Conservation (phyloP, 2,113 vertebrate genomes). For the Pontoporia blainvillei region DNA sequence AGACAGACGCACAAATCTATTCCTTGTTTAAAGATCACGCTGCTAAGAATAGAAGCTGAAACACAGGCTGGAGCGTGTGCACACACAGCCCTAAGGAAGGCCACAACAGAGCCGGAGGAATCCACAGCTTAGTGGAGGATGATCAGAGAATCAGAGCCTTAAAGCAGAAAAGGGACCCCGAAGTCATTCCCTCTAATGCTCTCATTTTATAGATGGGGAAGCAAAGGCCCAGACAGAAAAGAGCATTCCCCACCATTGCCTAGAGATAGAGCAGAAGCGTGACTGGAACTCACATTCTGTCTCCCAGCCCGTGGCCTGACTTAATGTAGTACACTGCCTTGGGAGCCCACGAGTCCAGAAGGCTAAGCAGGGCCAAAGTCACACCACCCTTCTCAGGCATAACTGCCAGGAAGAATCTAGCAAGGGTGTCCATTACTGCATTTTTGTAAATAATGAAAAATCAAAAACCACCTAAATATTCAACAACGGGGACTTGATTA, state of each 20-base stretch:
- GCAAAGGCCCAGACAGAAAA: background rate
- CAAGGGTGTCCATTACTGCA: background rate
- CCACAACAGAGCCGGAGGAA: background rate
- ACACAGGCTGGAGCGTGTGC: slow-evolving; percentile 42
- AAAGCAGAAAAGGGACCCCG: background rate
- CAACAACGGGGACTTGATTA: background rate
- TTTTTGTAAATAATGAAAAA: background rate
- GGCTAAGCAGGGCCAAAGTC: background rate
- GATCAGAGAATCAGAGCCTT: background rate
- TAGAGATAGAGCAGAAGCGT: background rate
- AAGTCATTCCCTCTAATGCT: background rate
- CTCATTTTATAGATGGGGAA: background rate
- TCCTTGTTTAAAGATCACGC: slow-evolving; percentile 74
- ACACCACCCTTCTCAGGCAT: background rate
- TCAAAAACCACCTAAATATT: background rate
- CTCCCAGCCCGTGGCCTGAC: background rate
- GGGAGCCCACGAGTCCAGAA: background rate
- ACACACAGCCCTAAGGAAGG: slow-evolving; percentile 44
- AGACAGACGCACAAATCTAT: slow-evolving; percentile 72
- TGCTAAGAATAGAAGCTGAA: slow-evolving; percentile 76
- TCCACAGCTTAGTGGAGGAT: background rate
- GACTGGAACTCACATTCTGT: background rate
- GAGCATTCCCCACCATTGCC: background rate
- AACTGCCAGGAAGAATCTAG: background rate
- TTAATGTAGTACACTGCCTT: background rate